Conservation (phyloP, 2,113 vertebrate genomes). For the Girardinichthys multiradiatus region DNA sequence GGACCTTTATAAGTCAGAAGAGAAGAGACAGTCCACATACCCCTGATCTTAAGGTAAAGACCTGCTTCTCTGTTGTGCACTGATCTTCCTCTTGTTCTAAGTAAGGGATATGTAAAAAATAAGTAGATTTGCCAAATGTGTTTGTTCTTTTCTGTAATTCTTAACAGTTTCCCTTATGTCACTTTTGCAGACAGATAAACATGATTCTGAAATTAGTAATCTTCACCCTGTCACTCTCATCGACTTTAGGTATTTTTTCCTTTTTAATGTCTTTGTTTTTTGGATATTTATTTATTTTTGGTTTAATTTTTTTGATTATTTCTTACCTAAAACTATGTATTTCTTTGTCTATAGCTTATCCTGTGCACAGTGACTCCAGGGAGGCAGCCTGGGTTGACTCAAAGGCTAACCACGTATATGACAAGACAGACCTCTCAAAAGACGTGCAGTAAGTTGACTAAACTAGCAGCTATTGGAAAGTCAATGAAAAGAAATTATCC, state of each 20-base stretch:
- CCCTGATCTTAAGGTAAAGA: constrained; percentile 54
- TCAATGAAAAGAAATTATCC: not conserved
- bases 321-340: constrained; percentile 8
- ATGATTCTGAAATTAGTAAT: constrained; percentile 66
- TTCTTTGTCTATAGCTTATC: constrained; percentile 64
- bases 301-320: constrained; percentile 7
- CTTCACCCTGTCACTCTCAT: constrained; percentile 56
- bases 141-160: not conserved
- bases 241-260: constrained; percentile 69
- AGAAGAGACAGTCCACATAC: constrained; percentile 48
- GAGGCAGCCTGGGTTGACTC: constrained; percentile 78
- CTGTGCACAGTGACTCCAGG: constrained; percentile 56
- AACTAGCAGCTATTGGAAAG: not conserved
- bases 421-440: constrained; percentile 73
- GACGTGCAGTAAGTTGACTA: constrained; percentile 68
- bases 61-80: constrained; percentile 4
- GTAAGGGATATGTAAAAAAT: not conserved
- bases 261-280: not conserved
- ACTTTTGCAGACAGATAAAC: constrained; percentile 53
- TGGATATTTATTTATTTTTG: not conserved
- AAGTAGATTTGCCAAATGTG: not conserved
- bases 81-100: constrained; percentile 18
- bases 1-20: constrained; percentile 74
- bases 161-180: constrained; percentile 27
- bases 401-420: constrained; percentile 76